phyloP scores from a whole-genome alignment of 2,113 vertebrate species.

The Danio rerio region DNA sequence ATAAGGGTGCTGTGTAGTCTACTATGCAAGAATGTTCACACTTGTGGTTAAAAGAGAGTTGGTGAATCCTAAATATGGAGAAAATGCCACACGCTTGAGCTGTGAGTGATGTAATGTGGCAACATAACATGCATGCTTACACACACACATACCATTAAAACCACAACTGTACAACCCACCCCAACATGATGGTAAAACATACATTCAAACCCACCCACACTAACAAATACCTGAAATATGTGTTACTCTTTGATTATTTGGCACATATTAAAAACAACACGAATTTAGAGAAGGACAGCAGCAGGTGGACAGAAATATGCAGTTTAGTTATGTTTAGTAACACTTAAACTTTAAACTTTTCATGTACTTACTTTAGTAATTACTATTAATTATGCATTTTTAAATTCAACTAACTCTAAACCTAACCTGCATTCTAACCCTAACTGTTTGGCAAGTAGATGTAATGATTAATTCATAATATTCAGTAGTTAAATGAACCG shows the following conservation, averaged over 20 bases:
- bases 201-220: neutral
- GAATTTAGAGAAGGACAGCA: neutral
- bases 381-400: no score
- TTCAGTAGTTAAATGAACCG: no score
- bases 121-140: neutral
- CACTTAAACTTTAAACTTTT: no score
- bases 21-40: constrained; percentile 46
- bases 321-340: no score
- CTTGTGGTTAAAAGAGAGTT: constrained; percentile 17
- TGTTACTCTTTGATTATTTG: neutral
- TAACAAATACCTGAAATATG: constrained; percentile 1
- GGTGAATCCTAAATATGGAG: constrained; percentile 45
- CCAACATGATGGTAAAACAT: neutral
- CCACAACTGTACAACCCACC: constrained; percentile 42
- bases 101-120: constrained; percentile 22
- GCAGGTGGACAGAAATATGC: neutral
- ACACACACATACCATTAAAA: constrained; percentile 16
- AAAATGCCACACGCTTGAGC: constrained; percentile 6
- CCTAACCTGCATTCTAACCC: no score
- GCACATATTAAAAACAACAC: constrained; percentile 6
- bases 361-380: no score
- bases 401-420: no score
- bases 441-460: no score
- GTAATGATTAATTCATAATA: no score
- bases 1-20: constrained; percentile 53